Conservation (phyloP, 2,888 invertebrate genomes). For the Agrochola macilenta region DNA sequence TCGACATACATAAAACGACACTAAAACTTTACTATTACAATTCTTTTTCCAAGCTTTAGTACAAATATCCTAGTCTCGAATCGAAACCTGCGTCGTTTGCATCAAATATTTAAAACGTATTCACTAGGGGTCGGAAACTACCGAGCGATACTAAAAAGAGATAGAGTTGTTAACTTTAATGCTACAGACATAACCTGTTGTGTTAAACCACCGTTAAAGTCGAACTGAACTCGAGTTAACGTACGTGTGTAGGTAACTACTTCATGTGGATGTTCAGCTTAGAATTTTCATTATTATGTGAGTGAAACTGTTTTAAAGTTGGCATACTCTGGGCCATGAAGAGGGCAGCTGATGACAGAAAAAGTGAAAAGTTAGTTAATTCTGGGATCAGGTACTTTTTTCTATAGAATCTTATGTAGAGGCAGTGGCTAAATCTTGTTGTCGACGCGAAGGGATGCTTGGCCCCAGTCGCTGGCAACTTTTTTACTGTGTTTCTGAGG, state of each 20-base stretch:
- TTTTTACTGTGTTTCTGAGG: not conserved
- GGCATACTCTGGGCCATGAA: not conserved
- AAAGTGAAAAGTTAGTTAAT: not conserved
- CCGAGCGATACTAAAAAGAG: conserved; percentile 36
- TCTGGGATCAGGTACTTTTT: too few relatives aligned
- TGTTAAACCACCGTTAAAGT: conserved; percentile 28
- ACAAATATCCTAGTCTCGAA: not conserved
- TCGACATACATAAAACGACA: not conserved
- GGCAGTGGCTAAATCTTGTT: not conserved
- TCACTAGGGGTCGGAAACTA: conserved; percentile 4
- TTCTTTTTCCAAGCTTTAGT: not conserved
- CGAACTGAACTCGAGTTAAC: conserved; percentile 25
- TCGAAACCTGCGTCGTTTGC: not conserved
- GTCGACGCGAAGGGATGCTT: too few relatives aligned
- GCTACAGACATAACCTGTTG: conserved; percentile 21
- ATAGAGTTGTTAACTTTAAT: conserved; percentile 53
- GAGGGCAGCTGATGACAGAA: not conserved
- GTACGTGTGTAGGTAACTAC: not conserved
- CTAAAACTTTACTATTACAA: not conserved
- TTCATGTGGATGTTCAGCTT: conserved; percentile 2
- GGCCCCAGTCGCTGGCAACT: not conserved
- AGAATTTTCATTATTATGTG: not conserved
- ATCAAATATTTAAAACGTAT: conserved; percentile 26
- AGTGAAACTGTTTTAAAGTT: not conserved
- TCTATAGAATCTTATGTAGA: not conserved